Base-by-base conservation (phyloP, 2,888 invertebrate species). In the Rhagonycha lutea region DNA sequence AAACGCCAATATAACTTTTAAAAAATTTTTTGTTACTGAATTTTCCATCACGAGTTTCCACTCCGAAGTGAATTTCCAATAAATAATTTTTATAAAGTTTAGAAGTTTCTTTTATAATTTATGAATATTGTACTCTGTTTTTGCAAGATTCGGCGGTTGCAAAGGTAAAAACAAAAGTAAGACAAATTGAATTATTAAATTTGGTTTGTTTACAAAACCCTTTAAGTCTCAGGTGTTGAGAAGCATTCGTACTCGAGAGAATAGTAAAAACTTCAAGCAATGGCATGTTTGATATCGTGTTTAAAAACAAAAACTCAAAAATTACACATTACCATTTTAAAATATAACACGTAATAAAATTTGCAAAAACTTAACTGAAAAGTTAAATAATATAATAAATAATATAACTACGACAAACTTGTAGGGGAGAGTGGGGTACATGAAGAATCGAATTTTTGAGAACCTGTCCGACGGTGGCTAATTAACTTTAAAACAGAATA, bases 171-270 rank as follows among this genome's bases (percentile, higher is more conserved):
- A 65, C n/a, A 24, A 65, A 65, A 65, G 26, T n/a, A 65, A 23
- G 63, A 65, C 63, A 65, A 65, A 65, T 65, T 65, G 63, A 65
- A 65, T 65, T 65, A 65, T 65, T 65, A 65, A 65, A 65, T 65
- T 26, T 24, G 26, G 63, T 65, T 63, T 65, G 63, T 65, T 65
- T 65, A 26, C 26, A 65, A 12, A 24, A 65, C 12, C 23, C 63
- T 65, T 65, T 24, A 65, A 26, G 63, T 23, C 63, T 65, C 63
- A 65, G 63, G 63, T 65, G 63, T 23, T 65, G 63, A 65, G 26
- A 65, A 65, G 63, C 14, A 65, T 65, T 65, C 63, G 63, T 24
- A 65, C 63, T 26, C 63, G 23, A n/a, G 63, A 18, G 63, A 65
- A 65, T 65, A 18, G 24, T 65, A 65, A 65, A 65, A 65, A 65